Evolutionary conservation across 2,888 invertebrate genomes (phyloP), one percentile per base, ranked within the genome.

Genomic region (Magallana nippona): DNA sequence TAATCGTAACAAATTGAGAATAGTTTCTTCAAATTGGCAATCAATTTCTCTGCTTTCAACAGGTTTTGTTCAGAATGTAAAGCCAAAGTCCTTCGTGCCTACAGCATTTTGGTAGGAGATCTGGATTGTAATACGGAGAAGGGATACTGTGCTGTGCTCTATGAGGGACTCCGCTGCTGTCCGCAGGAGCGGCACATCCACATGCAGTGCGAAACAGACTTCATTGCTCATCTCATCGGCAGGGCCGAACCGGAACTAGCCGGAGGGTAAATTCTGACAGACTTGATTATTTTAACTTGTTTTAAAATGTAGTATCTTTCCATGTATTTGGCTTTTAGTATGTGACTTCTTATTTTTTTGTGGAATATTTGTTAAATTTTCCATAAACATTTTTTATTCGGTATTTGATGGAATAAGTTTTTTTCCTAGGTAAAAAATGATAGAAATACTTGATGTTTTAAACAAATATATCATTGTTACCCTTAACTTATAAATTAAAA

Each of bases 21-120:
- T n/a, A n/a, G n/a, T n/a, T n/a, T n/a, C n/a, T n/a, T n/a, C n/a
- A n/a, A n/a, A 78, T 78, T 19, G 11, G n/a, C 13, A 55, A 44
- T 44, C 8, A 15, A 55, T 15, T 58, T 81, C 62, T 8, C 79
- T 13, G 32, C 44, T 82, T 32, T 62, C 89, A 90, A 2, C 88
- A 96, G 96, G 89, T 98, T 98, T 95, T 98, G 98, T 93, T 96
- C 97, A 2, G 98, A 98, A 93, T 98, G 98, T 94, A 97, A 98
- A 90, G 97, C 97, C 88, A 98, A 98, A 95, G 98, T 98, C 86
- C 94, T 96, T 89, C 95, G 96, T 93, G 98, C 98, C 83, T 98
- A 97, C 94, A 96, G 97, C 91, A 95, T 98, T 90, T 95, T 98
- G 93, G 96, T 98, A 55, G 97, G 94, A 5, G 94, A 95, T 81